Percentiles rank a stretch among this genome's conserved stretches.
Evolutionary conservation across 2,888 invertebrate species (phyloP).

Genomic region (Lithophane ornitopus): DNA sequence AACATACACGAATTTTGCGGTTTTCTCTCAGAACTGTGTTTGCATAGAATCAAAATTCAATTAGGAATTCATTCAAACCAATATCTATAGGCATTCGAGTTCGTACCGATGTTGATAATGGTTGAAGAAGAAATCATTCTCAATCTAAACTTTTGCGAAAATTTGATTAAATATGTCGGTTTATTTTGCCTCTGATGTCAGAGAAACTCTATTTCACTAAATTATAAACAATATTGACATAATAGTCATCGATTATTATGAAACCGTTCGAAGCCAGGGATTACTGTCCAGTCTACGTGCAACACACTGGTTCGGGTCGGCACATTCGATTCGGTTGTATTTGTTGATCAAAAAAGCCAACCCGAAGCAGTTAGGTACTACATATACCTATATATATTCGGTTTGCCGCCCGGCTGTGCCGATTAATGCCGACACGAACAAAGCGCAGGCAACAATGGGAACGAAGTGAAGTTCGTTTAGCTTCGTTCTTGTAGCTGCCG

Average conservation of each 20-base stretch:
- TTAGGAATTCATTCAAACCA: not conserved
- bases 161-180: not conserved
- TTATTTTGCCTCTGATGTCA: not conserved
- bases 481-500: too few relatives aligned
- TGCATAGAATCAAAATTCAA: slow-evolving; percentile 42
- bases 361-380: too few relatives aligned
- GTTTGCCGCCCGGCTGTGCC: too few relatives aligned
- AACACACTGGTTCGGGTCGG: too few relatives aligned
- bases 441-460: too few relatives aligned
- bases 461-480: too few relatives aligned
- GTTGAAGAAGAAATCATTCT: slow-evolving; percentile 1
- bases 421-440: too few relatives aligned
- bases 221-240: not conserved
- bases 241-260: not conserved
- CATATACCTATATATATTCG: too few relatives aligned
- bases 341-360: too few relatives aligned
- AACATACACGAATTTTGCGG: slow-evolving; percentile 27
- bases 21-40: slow-evolving; percentile 38
- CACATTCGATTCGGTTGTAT: too few relatives aligned
- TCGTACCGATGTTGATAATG: not conserved
- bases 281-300: too few relatives aligned
- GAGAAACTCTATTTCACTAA: not conserved
- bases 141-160: not conserved
- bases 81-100: slow-evolving; percentile 25
- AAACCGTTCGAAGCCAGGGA: too few relatives aligned